Base-by-base conservation (phyloP, 2,797 vertebrate species). In the Peromyscus melanophrys region DNA sequence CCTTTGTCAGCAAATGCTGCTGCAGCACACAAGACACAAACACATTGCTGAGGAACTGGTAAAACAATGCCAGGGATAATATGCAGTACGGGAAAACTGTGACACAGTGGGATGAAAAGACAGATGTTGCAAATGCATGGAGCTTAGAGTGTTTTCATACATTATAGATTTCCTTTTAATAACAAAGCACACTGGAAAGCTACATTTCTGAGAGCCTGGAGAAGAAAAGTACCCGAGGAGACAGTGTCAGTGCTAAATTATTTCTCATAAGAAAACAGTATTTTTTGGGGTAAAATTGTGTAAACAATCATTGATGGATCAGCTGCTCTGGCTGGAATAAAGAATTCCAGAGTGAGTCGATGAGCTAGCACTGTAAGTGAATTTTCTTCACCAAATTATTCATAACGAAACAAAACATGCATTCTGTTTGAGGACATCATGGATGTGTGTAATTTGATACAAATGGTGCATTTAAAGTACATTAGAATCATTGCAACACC, bases 1-100 rank as follows among this genome's bases (percentile, higher is more conserved):
- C 16, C 73, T 94, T 94, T 94, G 90, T 96, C 96, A 96, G 85
- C 69, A 96, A 96, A 96, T 90, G 89, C 31, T 37, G 27, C 37
- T 43, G n/a, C 76, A 75, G 83, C 21, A 89, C 8, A 37, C 57
- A 31, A 83, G 92, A 97, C 23, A 71, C 84, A 55, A 87, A 29
- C 84, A 83, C 73, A 93, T 34, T 65, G 14, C 46, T 90, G 40
- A 76, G 92, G 83, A 92, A 46, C 1, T 92, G 80, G 37, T 90
- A 89, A 78, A 89, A 61, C 84, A 89, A 87, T 31, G 23, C 59
- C 59, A 85, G 69, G 94, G 82, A 88, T 92, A 96, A 92, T 85
- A 73, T 21, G 12, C 12, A 63, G 25, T 84, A 61, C 96, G 57
- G 40, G 55, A 83, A 92, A 89, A 65, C 75, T 49, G 1, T 75